Percentiles rank a stretch among this genome's conserved stretches.
Evolutionary conservation across 2,888 invertebrate genomes (phyloP).

Genomic region (Euproctis similis): DNA sequence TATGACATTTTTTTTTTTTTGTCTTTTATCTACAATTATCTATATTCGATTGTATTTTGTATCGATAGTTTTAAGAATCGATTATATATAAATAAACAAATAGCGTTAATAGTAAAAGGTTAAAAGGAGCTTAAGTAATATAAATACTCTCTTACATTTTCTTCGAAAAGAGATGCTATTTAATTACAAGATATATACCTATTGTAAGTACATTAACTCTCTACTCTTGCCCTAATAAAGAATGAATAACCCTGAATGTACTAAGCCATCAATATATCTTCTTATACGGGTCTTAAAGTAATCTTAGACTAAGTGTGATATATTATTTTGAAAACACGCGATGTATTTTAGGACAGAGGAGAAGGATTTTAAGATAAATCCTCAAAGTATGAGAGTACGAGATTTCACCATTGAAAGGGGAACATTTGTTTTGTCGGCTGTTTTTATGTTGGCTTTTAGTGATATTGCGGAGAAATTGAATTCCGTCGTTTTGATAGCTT

Average conservation of each 20-base stretch:
- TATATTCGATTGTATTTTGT: no score
- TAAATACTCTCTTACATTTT: no score
- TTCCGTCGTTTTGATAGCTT: no score
- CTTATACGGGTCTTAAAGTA: conserved; percentile 50
- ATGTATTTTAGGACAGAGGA: conserved; percentile 31
- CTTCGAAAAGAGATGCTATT: no score
- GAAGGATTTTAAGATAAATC: conserved; percentile 33
- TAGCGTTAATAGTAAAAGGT: no score
- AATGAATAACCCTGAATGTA: conserved; percentile 36
- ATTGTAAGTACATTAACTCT: conserved; percentile 17
- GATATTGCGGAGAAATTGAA: background rate
- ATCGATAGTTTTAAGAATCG: no score
- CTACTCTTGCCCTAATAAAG: conserved; percentile 29
- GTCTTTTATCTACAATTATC: no score
- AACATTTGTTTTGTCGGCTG: conserved; percentile 9
- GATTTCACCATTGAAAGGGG: conserved; percentile 33
- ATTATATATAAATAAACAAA: no score
- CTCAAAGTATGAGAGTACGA: conserved; percentile 38
- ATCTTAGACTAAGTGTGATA: conserved; percentile 61
- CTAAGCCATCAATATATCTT: conserved; percentile 57
- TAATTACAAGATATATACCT: conserved; percentile 7
- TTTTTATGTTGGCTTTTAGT: conserved; percentile 7
- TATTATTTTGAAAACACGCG: conserved; percentile 58
- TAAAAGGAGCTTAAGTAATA: no score
- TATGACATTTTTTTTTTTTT: no score